These are phyloP conservation scores for Halcyon chelicuti DNA, from an alignment of 2,797 vertebrate genomes.

Conservation along the genomic window DNA sequence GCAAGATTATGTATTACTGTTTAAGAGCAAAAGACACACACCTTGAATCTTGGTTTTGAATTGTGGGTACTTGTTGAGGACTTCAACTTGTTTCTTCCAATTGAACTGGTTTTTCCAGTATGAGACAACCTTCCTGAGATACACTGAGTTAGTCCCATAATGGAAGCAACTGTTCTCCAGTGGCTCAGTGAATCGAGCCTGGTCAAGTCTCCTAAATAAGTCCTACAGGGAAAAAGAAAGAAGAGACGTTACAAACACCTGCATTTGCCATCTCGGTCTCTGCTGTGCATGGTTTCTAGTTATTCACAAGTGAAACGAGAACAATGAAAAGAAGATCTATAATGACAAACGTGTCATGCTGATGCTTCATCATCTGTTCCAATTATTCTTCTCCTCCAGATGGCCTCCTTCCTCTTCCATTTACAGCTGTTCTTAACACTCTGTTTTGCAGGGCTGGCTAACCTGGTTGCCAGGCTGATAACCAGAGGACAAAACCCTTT, in stretches of 20 bases:
- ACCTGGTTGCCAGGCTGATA: neutral
- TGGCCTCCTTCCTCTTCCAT: slow-evolving; percentile 33
- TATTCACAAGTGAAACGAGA: neutral
- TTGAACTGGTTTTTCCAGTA: slow-evolving; percentile 83
- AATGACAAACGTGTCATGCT: neutral
- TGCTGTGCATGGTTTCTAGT: neutral
- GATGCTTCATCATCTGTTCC: neutral
- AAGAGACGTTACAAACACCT: neutral
- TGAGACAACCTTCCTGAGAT: slow-evolving; percentile 76
- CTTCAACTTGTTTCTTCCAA: slow-evolving; percentile 82
- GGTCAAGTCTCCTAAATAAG: slow-evolving; percentile 77
- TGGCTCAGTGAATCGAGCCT: slow-evolving; percentile 68
- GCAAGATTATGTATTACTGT: neutral
- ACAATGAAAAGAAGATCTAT: neutral
- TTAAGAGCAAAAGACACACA: slow-evolving; percentile 1
- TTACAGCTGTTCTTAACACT: neutral
- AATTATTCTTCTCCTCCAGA: slow-evolving; percentile 16
- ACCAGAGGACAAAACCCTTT: neutral
- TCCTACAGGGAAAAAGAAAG: slow-evolving; percentile 62
- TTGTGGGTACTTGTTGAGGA: slow-evolving; percentile 81
- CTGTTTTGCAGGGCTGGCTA: neutral
- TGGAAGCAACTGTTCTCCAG: slow-evolving; percentile 78
- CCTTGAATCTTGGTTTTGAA: slow-evolving; percentile 87
- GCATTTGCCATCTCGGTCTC: neutral
- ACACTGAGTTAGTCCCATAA: slow-evolving; percentile 75